Evolutionary conservation across 2,888 invertebrate species (phyloP).

Genomic region (Neoaliturus tenellus): DNA sequence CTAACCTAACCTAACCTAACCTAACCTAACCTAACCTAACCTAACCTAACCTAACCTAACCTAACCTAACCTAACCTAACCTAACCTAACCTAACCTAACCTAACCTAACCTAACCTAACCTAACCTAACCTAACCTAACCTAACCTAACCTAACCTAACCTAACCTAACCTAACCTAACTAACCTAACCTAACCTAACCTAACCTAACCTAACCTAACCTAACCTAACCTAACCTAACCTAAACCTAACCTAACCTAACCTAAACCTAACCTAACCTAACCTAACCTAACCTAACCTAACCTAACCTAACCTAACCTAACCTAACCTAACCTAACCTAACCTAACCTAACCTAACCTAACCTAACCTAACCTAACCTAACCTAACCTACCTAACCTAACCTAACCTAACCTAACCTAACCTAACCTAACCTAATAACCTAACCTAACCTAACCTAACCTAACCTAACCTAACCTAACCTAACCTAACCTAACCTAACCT

Average conservation of each 20-base stretch:
- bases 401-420: neutral
- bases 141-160: too few relatives aligned
- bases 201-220: too few relatives aligned
- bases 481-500: conserved; percentile 16
- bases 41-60: too few relatives aligned
- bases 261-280: neutral
- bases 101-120: too few relatives aligned
- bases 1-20: too few relatives aligned
- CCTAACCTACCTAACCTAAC: neutral
- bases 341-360: neutral
- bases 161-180: too few relatives aligned
- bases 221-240: neutral
- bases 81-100: too few relatives aligned
- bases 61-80: too few relatives aligned
- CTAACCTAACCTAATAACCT: neutral
- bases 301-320: neutral
- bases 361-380: neutral
- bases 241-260: neutral
- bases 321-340: neutral
- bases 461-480: conserved; percentile 25
- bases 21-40: too few relatives aligned
- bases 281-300: neutral
- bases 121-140: too few relatives aligned
- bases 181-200: too few relatives aligned
- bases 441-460: conserved; percentile 31